Base-by-base conservation (phyloP, 2,113 vertebrate species). In the Loxodonta africana region DNA sequence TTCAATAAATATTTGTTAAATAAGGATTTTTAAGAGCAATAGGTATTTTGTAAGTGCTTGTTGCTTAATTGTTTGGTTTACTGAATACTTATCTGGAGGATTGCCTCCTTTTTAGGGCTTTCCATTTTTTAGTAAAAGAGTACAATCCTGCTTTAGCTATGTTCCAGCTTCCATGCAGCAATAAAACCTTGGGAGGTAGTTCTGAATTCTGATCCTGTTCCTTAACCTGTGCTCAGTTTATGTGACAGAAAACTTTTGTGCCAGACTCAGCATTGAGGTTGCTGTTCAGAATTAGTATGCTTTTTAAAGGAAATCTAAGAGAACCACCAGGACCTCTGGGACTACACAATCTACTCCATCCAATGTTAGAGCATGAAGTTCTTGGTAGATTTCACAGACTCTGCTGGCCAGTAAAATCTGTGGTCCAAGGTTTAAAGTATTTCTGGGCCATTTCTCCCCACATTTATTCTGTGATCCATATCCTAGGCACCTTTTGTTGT, bases 381-480 rank as follows among this genome's bases (percentile, higher is more conserved):
- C 65, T 82, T 92, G 65, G 65, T 73, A 90, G 80, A 80, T 92
- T 83, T 90, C 18, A 67, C 18, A 41, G 12, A 60, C n/a, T 62
- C 46, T 82, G 26, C 33, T 94, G 88, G 88, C 71, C 90, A 81
- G 57, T 95, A 88, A 86, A 87, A 90, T 65, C 46, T 88, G 26
- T 81, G 80, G 74, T 67, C 74, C 15, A 71, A 76, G 37, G 10
- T 62, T 76, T 92, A 21, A 83, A 90, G n/a, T 65, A 51, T 84
- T 95, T 91, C 74, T 77, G 28, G 25, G 30, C 30, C 67, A 17
- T 71, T 63, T 92, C 65, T 92, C 37, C 91, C 62, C 15, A 83
- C 21, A 51, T 93, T 95, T 69, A 90, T 90, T 90, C 94, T 95
- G 46, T 48, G 30, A 85, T 94, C 65, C 57, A 81, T 41, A 84